Conservation (phyloP, 1,140 invertebrate genomes). For the Prorops nasuta region DNA sequence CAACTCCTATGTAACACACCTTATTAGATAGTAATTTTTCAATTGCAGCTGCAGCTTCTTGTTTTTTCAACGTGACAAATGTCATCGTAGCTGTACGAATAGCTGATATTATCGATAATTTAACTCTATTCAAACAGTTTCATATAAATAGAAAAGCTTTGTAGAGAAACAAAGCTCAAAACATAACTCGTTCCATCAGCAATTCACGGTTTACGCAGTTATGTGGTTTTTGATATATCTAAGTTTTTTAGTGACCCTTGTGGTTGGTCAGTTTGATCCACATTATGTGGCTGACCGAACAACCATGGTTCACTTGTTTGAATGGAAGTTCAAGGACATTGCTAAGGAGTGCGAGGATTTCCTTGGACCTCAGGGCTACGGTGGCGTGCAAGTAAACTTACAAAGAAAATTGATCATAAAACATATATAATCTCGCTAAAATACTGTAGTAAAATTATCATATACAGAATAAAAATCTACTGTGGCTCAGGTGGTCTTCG, state of each 20-base stretch:
- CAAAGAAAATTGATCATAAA: neutral
- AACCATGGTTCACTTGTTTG: constrained; percentile 61
- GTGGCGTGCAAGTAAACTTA: constrained; percentile 72
- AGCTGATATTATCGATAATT: too few relatives aligned
- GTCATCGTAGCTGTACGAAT: too few relatives aligned
- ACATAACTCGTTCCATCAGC: neutral
- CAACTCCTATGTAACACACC: too few relatives aligned
- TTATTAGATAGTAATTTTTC: too few relatives aligned
- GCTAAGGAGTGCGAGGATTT: constrained; percentile 67
- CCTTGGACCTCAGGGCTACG: constrained; percentile 63
- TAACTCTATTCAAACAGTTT: neutral
- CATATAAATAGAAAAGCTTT: neutral
- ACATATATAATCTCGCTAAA: neutral
- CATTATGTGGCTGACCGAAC: constrained; percentile 25
- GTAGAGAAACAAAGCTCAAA: neutral
- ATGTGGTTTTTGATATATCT: neutral
- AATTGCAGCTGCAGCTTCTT: too few relatives aligned
- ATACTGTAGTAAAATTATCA: too few relatives aligned
- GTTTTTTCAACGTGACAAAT: too few relatives aligned
- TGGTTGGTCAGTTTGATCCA: constrained; percentile 20
- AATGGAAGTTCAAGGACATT: constrained; percentile 68
- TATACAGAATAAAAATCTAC: too few relatives aligned
- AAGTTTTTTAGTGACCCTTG: constrained; percentile 2
- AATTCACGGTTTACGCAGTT: neutral
- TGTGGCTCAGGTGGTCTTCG: neutral